Percentiles rank a stretch among this genome's conserved stretches.
phyloP scores from a whole-genome alignment of 1,140 invertebrate genomes.

The Pygmarrhopalites habei region DNA sequence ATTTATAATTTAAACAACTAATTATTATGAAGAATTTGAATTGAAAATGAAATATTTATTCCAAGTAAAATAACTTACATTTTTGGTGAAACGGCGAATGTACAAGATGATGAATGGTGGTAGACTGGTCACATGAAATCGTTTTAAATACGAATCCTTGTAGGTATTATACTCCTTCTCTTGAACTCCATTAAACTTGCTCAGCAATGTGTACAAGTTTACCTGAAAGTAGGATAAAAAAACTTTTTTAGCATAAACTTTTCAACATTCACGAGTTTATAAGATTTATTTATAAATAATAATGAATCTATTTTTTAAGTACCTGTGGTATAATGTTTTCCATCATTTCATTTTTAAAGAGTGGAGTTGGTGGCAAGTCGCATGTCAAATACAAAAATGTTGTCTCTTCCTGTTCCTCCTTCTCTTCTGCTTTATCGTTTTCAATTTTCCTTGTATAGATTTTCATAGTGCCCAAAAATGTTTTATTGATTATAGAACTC shows the following conservation, averaged over 20 bases:
- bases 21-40: too few relatives aligned
- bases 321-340: slow-evolving; percentile 99
- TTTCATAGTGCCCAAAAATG: slow-evolving; percentile 90
- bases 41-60: too few relatives aligned
- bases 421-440: slow-evolving; percentile 84
- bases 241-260: neutral
- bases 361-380: slow-evolving; percentile 88
- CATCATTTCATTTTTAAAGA: slow-evolving; percentile 93
- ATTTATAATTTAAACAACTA: too few relatives aligned
- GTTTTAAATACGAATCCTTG: slow-evolving; percentile 95
- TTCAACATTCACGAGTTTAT: neutral
- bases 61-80: too few relatives aligned
- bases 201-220: slow-evolving; percentile 83
- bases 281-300: slow-evolving; percentile 1
- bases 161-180: slow-evolving; percentile 99
- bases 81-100: slow-evolving; percentile 94
- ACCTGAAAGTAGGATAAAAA: slow-evolving; percentile 55
- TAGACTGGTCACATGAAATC: slow-evolving; percentile 89
- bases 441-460: slow-evolving; percentile 91
- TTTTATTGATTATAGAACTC: slow-evolving; percentile 89
- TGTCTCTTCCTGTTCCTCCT: slow-evolving; percentile 76
- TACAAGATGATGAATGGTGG: slow-evolving; percentile 97
- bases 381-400: slow-evolving; percentile 94
- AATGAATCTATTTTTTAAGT: slow-evolving; percentile 15
- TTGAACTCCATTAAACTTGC: slow-evolving; percentile 90